Percentiles rank a stretch among this genome's conserved stretches.
phyloP scores from a whole-genome alignment of 2,888 invertebrate genomes.

The Trichacis sp. region DNA sequence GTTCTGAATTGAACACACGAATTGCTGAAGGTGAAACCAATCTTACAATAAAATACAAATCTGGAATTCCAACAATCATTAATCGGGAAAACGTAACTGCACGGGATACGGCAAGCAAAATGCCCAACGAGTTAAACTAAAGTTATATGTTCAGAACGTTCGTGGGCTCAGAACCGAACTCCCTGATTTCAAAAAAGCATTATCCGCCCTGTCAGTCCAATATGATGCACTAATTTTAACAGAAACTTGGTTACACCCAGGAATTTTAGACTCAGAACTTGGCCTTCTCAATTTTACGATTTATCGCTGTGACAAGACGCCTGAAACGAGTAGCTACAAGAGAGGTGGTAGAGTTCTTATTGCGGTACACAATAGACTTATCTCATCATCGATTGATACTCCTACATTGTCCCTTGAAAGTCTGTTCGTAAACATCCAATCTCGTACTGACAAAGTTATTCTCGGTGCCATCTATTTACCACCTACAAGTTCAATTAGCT shows the following conservation, averaged over 20 bases:
- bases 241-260: not conserved
- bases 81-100: not conserved
- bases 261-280: not conserved
- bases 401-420: not conserved
- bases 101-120: not conserved
- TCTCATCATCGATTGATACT: not conserved
- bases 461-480: not conserved
- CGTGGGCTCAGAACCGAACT: slow-evolving; percentile 8
- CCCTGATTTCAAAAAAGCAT: not conserved
- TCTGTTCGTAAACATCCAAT: not conserved
- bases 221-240: not conserved
- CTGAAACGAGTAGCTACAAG: not conserved
- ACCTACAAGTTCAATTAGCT: not conserved
- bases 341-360: not conserved
- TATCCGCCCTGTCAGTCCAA: not conserved
- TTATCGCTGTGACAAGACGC: not conserved
- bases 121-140: not conserved
- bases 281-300: not conserved
- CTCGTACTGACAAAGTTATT: not conserved
- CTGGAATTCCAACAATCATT: not conserved
- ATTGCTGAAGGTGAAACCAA: not conserved
- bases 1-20: not conserved
- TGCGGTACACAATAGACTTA: not conserved
- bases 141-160: slow-evolving; percentile 4
- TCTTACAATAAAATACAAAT: not conserved